phyloP scores from a whole-genome alignment of 2,797 vertebrate genomes.

The Aplochiton taeniatus region DNA sequence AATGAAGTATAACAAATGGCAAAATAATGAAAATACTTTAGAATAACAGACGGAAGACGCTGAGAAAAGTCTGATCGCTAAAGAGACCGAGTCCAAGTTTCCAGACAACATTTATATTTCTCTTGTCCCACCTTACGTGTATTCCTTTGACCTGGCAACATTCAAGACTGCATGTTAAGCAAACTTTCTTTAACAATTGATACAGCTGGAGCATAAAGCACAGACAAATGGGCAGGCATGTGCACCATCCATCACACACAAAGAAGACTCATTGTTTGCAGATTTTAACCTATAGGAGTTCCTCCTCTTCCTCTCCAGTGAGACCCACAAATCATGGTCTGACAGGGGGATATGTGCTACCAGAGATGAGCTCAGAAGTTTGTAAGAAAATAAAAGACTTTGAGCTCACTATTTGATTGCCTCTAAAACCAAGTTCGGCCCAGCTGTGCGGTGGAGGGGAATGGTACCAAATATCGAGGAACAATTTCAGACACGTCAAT shows the following conservation, averaged over 20 bases:
- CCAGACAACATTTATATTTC: neutral
- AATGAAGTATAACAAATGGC: neutral
- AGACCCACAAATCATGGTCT: constrained; percentile 66
- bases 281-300: constrained; percentile 75
- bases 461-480: too few species aligned
- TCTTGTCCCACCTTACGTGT: neutral
- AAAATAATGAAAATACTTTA: too few species aligned
- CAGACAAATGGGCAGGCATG: constrained; percentile 61
- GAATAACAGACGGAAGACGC: too few species aligned
- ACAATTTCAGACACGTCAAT: too few species aligned
- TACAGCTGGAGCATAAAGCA: constrained; percentile 52
- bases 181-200: constrained; percentile 65
- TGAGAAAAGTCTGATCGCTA: too few species aligned
- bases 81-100: too few species aligned
- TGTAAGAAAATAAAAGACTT: constrained; percentile 1
- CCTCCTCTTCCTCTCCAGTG: constrained; percentile 47
- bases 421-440: neutral
- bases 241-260: constrained; percentile 57
- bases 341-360: constrained; percentile 34
- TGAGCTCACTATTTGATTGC: neutral
- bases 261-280: constrained; percentile 70
- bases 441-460: too few species aligned
- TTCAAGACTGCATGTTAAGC: constrained; percentile 65
- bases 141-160: constrained; percentile 42
- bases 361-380: constrained; percentile 23